phyloP scores from a whole-genome alignment of 2,888 invertebrate species.

The Parnassius apollo region DNA sequence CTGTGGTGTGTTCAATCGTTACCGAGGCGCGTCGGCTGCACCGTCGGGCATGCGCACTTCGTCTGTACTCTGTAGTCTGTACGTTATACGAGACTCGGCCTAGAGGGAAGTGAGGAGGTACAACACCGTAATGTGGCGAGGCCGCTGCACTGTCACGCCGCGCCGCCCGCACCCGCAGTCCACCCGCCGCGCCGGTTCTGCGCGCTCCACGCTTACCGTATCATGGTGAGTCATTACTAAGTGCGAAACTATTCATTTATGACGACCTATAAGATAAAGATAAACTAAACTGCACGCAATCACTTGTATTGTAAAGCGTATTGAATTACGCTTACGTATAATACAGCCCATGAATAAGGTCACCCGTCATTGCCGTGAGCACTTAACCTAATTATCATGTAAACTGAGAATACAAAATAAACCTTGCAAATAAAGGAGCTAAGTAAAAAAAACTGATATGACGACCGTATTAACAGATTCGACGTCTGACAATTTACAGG shows the following conservation, averaged over 20 bases:
- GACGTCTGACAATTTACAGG: conserved; percentile 60
- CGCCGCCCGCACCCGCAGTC: conserved; percentile 72
- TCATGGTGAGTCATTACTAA: conserved; percentile 77
- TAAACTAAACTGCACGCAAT: conserved; percentile 28
- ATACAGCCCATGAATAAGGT: conserved; percentile 20
- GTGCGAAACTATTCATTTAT: conserved; percentile 72
- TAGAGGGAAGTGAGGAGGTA: conserved; percentile 66
- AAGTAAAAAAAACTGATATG: conserved; percentile 14
- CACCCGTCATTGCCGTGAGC: conserved; percentile 25
- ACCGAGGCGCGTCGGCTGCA: conserved; percentile 73
- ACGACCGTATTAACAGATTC: conserved; percentile 29
- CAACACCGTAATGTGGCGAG: conserved; percentile 58
- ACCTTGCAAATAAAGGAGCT: conserved; percentile 19
- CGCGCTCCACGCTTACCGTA: conserved; percentile 73
- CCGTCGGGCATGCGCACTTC: conserved; percentile 72
- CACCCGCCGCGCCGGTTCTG: conserved; percentile 73
- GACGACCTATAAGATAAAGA: conserved; percentile 49
- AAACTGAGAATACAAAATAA: conserved; percentile 27
- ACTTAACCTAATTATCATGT: conserved; percentile 39
- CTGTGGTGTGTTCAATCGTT: conserved; percentile 75
- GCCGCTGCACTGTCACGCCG: conserved; percentile 52
- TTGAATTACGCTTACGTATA: conserved; percentile 17
- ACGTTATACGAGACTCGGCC: conserved; percentile 45
- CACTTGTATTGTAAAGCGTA: conserved; percentile 13
- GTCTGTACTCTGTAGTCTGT: conserved; percentile 29